Conservation (phyloP, 2,113 vertebrate genomes). For the Phyllostomus hastatus region DNA sequence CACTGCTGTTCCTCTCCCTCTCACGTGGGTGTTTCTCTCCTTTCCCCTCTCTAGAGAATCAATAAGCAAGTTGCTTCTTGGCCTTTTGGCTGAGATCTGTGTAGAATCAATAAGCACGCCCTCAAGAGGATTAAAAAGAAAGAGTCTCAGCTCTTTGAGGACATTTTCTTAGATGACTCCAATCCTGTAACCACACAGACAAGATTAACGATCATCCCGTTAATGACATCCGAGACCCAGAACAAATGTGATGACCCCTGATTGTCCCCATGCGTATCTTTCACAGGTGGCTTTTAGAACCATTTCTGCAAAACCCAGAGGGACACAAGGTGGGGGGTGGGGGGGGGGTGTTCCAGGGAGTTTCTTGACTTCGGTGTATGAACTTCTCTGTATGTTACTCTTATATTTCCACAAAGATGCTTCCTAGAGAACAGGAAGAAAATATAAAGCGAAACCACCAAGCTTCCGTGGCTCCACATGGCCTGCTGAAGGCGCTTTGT, state of each 20-base stretch:
- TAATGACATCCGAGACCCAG: not conserved
- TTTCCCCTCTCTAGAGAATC: not conserved
- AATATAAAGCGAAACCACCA: not conserved
- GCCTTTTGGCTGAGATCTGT: no score
- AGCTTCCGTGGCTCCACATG: not conserved
- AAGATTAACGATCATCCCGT: not conserved
- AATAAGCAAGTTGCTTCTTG: no score
- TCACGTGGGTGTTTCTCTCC: not conserved
- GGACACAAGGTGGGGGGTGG: no score
- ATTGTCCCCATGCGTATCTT: fast-evolving
- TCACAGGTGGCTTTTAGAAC: not conserved
- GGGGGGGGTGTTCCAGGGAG: not conserved
- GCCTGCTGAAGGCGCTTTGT: not conserved
- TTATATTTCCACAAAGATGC: not conserved
- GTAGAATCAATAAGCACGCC: no score
- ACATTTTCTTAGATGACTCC: not conserved
- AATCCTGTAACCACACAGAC: not conserved
- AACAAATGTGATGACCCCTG: not conserved
- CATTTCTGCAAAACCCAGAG: not conserved
- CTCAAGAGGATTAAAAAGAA: not conserved
- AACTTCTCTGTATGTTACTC: not conserved
- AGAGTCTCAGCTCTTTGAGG: not conserved
- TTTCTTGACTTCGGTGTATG: not conserved
- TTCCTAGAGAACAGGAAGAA: not conserved
- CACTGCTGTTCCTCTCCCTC: no score